Evolutionary conservation across 2,113 vertebrate species (phyloP).

Genomic region (Cariama cristata): DNA sequence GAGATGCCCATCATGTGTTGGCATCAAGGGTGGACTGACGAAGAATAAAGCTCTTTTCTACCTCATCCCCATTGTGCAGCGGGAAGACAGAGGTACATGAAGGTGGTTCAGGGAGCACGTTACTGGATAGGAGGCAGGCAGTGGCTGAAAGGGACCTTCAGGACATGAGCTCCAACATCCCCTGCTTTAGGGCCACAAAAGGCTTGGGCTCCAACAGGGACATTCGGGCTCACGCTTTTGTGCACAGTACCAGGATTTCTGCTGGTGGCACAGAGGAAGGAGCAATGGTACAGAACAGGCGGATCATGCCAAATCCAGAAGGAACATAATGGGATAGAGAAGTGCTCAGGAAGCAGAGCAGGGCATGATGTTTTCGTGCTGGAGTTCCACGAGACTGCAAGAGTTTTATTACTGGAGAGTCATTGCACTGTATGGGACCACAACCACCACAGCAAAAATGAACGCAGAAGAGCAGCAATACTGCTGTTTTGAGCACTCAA

Average conservation of each 20-base stretch:
- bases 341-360: neutral
- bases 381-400: neutral
- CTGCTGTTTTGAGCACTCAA: neutral
- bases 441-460: neutral
- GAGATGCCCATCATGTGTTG: rapidly evolving
- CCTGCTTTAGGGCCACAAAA: neutral
- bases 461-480: neutral
- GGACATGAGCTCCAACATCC: neutral
- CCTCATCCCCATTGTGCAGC: neutral
- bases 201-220: neutral
- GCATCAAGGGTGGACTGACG: rapidly evolving
- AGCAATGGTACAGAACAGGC: neutral
- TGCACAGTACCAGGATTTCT: neutral
- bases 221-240: neutral
- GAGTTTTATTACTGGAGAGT: neutral
- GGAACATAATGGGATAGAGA: neutral
- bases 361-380: neutral
- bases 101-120: neutral
- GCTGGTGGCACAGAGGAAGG: neutral
- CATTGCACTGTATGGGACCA: neutral
- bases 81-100: neutral
- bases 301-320: neutral
- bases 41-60: neutral
- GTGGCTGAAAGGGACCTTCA: neutral
- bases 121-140: neutral